A percentile compares a stretch with the other conserved stretches of the same genome.
These are phyloP conservation scores for Ceyx margarethae DNA, from an alignment of 2,113 vertebrate genomes.

Conservation along the genomic window DNA sequence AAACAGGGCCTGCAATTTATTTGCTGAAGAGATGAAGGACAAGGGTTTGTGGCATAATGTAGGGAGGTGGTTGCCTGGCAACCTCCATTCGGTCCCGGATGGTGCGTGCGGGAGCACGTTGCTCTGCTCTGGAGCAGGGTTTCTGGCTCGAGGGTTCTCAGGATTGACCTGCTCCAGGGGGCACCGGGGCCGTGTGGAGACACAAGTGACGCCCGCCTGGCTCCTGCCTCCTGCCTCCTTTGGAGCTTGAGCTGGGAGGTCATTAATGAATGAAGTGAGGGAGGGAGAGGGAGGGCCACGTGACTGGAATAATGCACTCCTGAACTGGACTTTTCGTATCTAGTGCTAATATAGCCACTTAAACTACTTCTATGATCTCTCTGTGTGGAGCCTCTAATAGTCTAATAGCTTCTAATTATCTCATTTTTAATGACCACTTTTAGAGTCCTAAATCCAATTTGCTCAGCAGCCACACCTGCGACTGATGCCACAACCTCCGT, in stretches of 20 bases:
- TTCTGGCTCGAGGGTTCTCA: not conserved
- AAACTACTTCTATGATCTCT: not conserved
- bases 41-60: constrained; percentile 36
- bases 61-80: constrained; percentile 44
- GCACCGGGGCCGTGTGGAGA: not conserved
- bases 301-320: not conserved
- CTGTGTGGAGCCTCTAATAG: not conserved
- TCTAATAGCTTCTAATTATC: not conserved
- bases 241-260: not conserved
- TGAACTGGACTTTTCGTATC: not conserved
- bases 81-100: constrained; percentile 5
- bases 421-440: not conserved
- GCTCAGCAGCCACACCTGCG: not conserved
- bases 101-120: not conserved
- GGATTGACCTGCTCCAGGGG: not conserved
- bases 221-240: not conserved
- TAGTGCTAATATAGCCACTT: not conserved
- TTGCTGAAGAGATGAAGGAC: constrained; percentile 51
- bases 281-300: not conserved
- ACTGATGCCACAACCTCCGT: not conserved
- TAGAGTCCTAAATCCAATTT: not conserved
- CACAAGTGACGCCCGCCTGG: fast-evolving
- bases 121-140: not conserved
- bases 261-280: not conserved
- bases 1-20: constrained; percentile 17